Evolutionary conservation across 2,888 invertebrate genomes (phyloP), one percentile per base, ranked within the genome.

Genomic region (Urechis unicinctus): DNA sequence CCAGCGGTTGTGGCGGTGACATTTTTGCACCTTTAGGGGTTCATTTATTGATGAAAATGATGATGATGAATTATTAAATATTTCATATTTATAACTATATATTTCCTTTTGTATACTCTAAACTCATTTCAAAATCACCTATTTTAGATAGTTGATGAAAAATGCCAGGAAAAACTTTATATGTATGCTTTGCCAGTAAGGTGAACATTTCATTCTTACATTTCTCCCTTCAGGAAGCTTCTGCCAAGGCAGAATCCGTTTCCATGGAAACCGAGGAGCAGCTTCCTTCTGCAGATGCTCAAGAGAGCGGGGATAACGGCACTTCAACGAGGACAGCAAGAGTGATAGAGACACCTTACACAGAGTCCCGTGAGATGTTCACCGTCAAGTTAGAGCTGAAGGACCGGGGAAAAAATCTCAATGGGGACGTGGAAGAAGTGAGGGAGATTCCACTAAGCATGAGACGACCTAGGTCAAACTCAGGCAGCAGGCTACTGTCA

Each of bases 401-500:
- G 21, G 22, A 45, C 45, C 6, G 13, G 17, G 22, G 21, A 22
- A 21, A 45, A 6, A 21, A 6, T 9, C 17, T 9, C 22, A 13
- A 6, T 6, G 22, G 21, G 3, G 29, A 26, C 13, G 31, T 9
- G n/a, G 29, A 24, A 3, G 53, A 49, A 28, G 44, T 31, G 21
- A 6, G 47, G 17, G 29, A 25, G 30, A 30, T 53, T 3, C 56
- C 59, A 3, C 9, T 59, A 9, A 49, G 42, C 24, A 44, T 58
- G 50, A 45, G 50, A 41, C 50, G 72, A 51, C 72, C 71, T 42
- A 83, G 91, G 66, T 89, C 91, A 49, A 88, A 88, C 71, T 91
- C 91, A 46, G 91, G 91, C 3, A 88, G 90, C 29, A 31, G 62
- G 73, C 87, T 86, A 66, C 83, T 94, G 56, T 87, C 89, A 6